Conservation (phyloP, 2,797 vertebrate genomes). For the Enteromius treurensis region DNA sequence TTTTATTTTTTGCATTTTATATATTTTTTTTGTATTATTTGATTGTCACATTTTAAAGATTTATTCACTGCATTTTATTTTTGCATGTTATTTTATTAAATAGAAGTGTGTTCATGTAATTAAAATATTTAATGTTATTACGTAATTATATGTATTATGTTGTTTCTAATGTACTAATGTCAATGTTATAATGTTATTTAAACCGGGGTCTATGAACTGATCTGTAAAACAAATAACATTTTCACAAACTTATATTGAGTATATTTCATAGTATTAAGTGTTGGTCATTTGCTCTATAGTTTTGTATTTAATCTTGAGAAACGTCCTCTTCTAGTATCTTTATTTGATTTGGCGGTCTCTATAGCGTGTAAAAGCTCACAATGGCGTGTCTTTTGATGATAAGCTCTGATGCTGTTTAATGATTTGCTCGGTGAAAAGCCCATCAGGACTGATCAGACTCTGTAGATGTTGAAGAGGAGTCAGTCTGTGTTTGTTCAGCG, state of each 20-base stretch:
- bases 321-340: neutral
- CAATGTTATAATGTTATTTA: neutral
- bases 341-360: neutral
- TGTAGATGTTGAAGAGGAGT: neutral
- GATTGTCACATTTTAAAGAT: no score
- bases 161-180: no score
- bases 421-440: neutral
- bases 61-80: no score
- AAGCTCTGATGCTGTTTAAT: neutral
- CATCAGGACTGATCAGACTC: neutral
- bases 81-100: no score
- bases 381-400: no score
- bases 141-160: no score
- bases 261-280: neutral
- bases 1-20: no score
- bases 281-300: neutral
- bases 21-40: no score
- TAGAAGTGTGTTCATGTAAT: no score
- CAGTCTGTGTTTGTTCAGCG: slow-evolving; percentile 58
- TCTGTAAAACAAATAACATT: neutral
- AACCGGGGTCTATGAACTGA: neutral
- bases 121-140: no score
- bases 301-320: neutral
- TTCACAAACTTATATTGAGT: neutral
- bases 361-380: neutral